These are phyloP conservation scores for Drosophila setifemur DNA, from an alignment of 1,140 invertebrate species.

Conservation along the genomic window DNA sequence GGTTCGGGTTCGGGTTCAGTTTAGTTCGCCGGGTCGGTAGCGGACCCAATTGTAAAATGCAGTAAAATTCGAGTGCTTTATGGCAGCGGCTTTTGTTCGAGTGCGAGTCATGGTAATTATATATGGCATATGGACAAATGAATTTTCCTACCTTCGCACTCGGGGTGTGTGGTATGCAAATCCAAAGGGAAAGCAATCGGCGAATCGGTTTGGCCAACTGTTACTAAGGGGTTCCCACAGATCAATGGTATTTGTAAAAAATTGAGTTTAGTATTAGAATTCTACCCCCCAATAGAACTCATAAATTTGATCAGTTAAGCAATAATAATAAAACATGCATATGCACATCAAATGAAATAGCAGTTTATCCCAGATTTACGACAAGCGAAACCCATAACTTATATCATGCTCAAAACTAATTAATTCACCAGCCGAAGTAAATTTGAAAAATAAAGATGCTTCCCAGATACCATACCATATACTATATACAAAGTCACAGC, in stretches of 20 bases:
- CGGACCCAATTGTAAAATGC: slow-evolving; percentile 49
- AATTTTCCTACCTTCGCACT: slow-evolving; percentile 17
- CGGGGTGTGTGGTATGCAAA: slow-evolving; percentile 29
- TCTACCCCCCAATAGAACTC: background rate
- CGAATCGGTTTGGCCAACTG: slow-evolving; percentile 8
- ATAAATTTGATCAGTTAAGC: too few species aligned
- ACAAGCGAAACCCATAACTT: background rate
- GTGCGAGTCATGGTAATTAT: slow-evolving; percentile 73
- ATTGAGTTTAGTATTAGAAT: background rate
- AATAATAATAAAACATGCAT: too few species aligned
- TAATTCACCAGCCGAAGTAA: background rate
- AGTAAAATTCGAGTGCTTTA: slow-evolving; percentile 61
- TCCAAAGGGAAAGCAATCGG: slow-evolving; percentile 11
- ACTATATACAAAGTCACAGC: slow-evolving; percentile 20
- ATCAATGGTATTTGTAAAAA: slow-evolving; percentile 5
- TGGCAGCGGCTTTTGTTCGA: slow-evolving; percentile 49
- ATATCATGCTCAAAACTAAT: background rate
- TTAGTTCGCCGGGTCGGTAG: slow-evolving; percentile 14
- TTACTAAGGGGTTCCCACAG: background rate
- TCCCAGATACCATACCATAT: slow-evolving; percentile 16
- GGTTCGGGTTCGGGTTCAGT: slow-evolving; percentile 9
- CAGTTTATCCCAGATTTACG: too few species aligned
- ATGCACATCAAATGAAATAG: too few species aligned
- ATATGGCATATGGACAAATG: slow-evolving; percentile 36
- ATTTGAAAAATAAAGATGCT: slow-evolving; percentile 1